phyloP scores from a whole-genome alignment of 1,140 invertebrate genomes.

The Venturia canescens region DNA sequence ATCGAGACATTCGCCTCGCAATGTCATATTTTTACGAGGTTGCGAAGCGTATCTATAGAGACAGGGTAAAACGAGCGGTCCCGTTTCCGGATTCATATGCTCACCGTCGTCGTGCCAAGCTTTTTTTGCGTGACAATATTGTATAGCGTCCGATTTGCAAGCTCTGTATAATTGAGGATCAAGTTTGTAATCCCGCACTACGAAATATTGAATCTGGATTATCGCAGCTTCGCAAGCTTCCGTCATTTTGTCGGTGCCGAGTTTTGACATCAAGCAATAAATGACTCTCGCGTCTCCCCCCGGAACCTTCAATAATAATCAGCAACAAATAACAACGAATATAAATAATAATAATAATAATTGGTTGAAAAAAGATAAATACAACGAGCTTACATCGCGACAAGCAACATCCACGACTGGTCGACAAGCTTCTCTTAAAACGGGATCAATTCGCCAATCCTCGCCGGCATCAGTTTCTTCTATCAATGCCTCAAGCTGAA shows the following conservation, averaged over 20 bases:
- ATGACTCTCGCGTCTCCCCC: slow-evolving; percentile 89
- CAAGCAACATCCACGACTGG: slow-evolving; percentile 87
- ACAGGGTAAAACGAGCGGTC: slow-evolving; percentile 93
- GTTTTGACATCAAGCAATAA: slow-evolving; percentile 94
- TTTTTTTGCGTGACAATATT: slow-evolving; percentile 87
- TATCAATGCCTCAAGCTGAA: slow-evolving; percentile 86
- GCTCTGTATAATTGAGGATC: slow-evolving; percentile 93
- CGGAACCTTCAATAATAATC: too few species aligned
- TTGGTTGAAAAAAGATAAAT: slow-evolving; percentile 16
- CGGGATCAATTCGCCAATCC: slow-evolving; percentile 94
- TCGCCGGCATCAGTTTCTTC: slow-evolving; percentile 90
- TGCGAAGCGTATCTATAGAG: slow-evolving; percentile 92
- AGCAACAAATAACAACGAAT: slow-evolving; percentile 18
- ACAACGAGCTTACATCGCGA: slow-evolving; percentile 78
- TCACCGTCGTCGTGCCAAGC: slow-evolving; percentile 86
- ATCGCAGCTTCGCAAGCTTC: slow-evolving; percentile 93
- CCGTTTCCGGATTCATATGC: slow-evolving; percentile 83
- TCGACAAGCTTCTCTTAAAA: slow-evolving; percentile 90
- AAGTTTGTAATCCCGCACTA: slow-evolving; percentile 94
- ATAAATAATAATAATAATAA: neutral
- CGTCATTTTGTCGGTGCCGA: slow-evolving; percentile 91
- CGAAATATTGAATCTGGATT: slow-evolving; percentile 98
- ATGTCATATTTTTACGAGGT: slow-evolving; percentile 80
- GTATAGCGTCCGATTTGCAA: slow-evolving; percentile 91
- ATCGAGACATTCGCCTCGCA: slow-evolving; percentile 82